Conservation (phyloP, 2,888 invertebrate species). For the Amphiduros pacificus region DNA sequence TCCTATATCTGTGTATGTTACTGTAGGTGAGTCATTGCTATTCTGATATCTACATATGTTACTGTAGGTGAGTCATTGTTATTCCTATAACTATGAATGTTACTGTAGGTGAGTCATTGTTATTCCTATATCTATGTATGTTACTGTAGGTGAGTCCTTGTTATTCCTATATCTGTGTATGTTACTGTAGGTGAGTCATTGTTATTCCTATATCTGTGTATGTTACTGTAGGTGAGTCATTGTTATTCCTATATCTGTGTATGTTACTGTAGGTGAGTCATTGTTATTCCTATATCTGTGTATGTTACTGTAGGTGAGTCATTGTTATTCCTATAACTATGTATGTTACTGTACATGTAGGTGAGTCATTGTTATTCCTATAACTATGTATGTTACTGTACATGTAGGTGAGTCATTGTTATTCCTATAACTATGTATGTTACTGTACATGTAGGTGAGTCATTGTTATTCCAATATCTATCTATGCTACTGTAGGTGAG, state of each 20-base stretch:
- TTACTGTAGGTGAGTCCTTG: constrained; percentile 78
- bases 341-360: constrained; percentile 83
- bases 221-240: constrained; percentile 78
- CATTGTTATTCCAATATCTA: constrained; percentile 81
- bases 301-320: constrained; percentile 81
- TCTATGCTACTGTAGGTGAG: constrained; percentile 83
- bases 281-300: constrained; percentile 84
- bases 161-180: constrained; percentile 85
- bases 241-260: constrained; percentile 86
- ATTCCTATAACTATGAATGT: constrained; percentile 87
- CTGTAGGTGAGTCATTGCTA: constrained; percentile 76
- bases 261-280: constrained; percentile 79
- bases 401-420: too few relatives aligned
- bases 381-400: constrained; percentile 83
- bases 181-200: constrained; percentile 79
- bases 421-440: constrained; percentile 87
- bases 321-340: constrained; percentile 85
- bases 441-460: constrained; percentile 79
- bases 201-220: constrained; percentile 87
- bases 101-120: constrained; percentile 76
- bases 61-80: constrained; percentile 78
- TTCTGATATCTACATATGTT: constrained; percentile 85
- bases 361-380: constrained; percentile 79
- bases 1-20: constrained; percentile 85
- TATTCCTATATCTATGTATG: constrained; percentile 86